phyloP scores from a whole-genome alignment of 2,797 vertebrate species.

The Notamacropus eugenii region DNA sequence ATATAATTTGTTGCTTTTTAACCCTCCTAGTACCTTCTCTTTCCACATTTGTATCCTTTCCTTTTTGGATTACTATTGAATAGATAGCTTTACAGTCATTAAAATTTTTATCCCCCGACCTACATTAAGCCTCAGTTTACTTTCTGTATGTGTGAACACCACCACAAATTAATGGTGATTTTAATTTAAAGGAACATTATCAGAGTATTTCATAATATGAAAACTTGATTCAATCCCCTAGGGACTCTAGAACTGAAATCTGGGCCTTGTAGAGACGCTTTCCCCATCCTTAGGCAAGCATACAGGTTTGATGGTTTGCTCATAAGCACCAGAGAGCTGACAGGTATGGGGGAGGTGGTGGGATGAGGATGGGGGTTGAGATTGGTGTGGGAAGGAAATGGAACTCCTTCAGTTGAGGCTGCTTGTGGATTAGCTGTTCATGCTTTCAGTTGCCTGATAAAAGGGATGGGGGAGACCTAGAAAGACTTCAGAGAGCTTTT shows the following conservation, averaged over 20 bases:
- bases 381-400: background rate
- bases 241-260: conserved; percentile 59
- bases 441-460: conserved; percentile 49
- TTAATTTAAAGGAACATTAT: conserved; percentile 51
- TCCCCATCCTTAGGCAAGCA: conserved; percentile 33
- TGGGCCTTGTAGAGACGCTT: conserved; percentile 7
- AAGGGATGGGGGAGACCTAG: conserved; percentile 1
- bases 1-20: conserved; percentile 60
- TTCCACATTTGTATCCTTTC: conserved; percentile 48
- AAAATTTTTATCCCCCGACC: conserved; percentile 70
- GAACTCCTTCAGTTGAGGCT: conserved; percentile 3
- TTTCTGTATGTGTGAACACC: conserved; percentile 52
- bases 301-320: background rate
- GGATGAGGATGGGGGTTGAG: background rate
- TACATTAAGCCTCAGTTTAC: conserved; percentile 29
- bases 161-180: conserved; percentile 47
- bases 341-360: background rate
- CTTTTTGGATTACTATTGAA: conserved; percentile 54
- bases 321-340: background rate
- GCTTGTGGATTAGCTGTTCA: conserved; percentile 23
- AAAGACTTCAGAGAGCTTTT: conserved; percentile 40
- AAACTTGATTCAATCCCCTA: conserved; percentile 57
- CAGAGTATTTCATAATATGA: conserved; percentile 61
- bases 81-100: conserved; percentile 57
- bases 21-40: conserved; percentile 67